A percentile compares a stretch with the other conserved stretches of the same genome.
These are phyloP conservation scores for Pitangus sulphuratus DNA, from an alignment of 2,797 vertebrate species.

Conservation along the genomic window DNA sequence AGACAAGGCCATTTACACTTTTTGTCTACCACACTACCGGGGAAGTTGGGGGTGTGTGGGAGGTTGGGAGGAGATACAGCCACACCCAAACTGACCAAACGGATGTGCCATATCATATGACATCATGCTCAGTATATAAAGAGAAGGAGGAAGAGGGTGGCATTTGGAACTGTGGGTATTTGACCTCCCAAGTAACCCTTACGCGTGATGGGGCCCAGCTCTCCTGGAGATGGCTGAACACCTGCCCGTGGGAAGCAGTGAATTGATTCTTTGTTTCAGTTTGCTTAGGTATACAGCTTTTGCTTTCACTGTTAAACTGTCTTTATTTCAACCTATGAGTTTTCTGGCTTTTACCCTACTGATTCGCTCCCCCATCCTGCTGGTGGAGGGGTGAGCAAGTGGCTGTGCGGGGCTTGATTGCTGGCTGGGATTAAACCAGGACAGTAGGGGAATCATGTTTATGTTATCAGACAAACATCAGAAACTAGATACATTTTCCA, in stretches of 20 bases:
- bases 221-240: neutral
- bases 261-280: neutral
- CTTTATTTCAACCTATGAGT: neutral
- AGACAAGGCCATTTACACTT: neutral
- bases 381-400: neutral
- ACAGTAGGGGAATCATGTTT: neutral
- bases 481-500: neutral
- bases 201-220: accelerated
- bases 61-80: neutral
- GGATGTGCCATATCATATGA: too few species aligned
- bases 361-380: accelerated
- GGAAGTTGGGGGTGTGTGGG: accelerated
- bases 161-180: neutral
- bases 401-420: neutral
- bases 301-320: neutral
- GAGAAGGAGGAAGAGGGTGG: neutral
- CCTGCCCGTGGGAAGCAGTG: neutral
- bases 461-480: neutral
- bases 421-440: neutral
- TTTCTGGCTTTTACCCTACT: neutral
- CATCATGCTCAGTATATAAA: neutral
- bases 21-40: accelerated
- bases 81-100: neutral
- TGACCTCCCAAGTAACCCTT: neutral
- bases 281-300: neutral